Evolutionary conservation across 2,888 invertebrate species (phyloP).

Genomic region (Empis livida): DNA sequence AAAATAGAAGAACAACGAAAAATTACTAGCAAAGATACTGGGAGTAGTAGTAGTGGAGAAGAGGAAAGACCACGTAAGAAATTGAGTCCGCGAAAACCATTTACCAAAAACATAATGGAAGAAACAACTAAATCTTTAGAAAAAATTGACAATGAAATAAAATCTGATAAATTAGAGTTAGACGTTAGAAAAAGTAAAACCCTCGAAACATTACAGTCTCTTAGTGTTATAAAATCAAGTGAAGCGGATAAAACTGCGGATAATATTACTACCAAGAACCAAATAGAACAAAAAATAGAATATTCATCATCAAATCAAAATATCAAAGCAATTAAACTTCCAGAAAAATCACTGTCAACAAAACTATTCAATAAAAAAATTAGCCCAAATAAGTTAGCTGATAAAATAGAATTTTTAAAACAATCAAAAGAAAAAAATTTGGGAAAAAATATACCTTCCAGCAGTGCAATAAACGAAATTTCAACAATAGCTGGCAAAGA

Average conservation of each 20-base stretch:
- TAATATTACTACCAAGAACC: no score
- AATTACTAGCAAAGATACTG: constrained; percentile 25
- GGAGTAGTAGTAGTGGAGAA: constrained; percentile 29
- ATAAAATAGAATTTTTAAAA: background rate
- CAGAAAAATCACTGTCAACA: background rate
- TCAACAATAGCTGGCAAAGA: background rate
- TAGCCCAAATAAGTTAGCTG: background rate
- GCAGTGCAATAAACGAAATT: no score
- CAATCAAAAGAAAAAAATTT: background rate
- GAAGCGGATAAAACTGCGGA: no score
- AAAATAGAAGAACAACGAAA: constrained; percentile 27
- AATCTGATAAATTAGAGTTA: no score
- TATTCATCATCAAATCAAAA: background rate
- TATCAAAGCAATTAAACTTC: background rate
- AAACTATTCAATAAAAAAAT: background rate
- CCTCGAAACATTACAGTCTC: no score
- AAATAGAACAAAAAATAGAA: background rate
- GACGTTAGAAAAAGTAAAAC: no score
- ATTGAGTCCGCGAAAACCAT: background rate
- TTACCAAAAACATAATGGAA: constrained; percentile 15
- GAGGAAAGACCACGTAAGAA: constrained; percentile 19
- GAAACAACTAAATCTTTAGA: background rate
- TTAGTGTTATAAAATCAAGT: no score
- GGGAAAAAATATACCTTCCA: no score
- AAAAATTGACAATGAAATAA: background rate